Percentiles rank a stretch among this genome's conserved stretches.
These are phyloP conservation scores for Tribolium madens DNA, from an alignment of 1,140 invertebrate genomes.

Conservation along the genomic window DNA sequence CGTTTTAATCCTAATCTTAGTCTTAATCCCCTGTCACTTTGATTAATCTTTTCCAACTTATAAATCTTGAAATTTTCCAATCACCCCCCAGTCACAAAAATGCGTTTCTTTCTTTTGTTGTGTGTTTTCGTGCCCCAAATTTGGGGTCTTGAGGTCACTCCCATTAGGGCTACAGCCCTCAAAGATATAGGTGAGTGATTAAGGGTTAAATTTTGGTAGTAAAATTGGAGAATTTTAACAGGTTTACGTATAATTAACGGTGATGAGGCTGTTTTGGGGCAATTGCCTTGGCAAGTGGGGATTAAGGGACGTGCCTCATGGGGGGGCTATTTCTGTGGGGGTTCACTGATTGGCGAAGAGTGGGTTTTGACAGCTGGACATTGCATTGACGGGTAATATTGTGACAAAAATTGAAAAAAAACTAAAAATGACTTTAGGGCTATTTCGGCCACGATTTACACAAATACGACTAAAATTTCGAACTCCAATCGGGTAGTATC, in stretches of 20 bases:
- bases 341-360: conserved; percentile 4
- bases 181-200: neutral
- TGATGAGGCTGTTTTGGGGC: neutral
- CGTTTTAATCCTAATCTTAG: neutral
- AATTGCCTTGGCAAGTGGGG: conserved; percentile 20
- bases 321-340: conserved; percentile 27
- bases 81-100: neutral
- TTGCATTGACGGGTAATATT: conserved; percentile 6
- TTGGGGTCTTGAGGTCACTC: neutral
- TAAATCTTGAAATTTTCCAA: neutral
- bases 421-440: neutral
- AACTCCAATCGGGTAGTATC: neutral
- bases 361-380: conserved; percentile 26
- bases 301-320: neutral
- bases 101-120: neutral
- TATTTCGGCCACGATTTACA: neutral
- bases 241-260: conserved; percentile 3
- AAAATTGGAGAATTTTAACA: neutral
- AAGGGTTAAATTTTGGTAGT: no score
- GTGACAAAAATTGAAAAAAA: neutral
- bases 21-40: neutral
- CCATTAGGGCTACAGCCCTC: neutral
- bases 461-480: neutral
- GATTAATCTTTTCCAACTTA: neutral
- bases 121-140: neutral